Evolutionary conservation across 2,888 invertebrate species (phyloP).

Genomic region (Lasioglossum calceatum): DNA sequence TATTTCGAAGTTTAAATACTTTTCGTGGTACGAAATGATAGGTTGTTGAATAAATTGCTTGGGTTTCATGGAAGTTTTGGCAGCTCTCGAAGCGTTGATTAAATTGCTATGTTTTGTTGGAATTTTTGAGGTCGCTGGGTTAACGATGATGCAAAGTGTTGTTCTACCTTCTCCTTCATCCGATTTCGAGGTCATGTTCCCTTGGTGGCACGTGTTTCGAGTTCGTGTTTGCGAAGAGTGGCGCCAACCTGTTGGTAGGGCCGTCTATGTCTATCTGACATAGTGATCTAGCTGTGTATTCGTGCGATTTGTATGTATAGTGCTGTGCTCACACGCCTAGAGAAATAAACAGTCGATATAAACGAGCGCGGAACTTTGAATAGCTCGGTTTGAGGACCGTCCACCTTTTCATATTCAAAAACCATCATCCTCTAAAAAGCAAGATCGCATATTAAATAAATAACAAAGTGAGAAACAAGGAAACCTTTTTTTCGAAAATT

Average conservation of each 20-base stretch:
- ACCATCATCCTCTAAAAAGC: not conserved
- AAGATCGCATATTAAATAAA: not conserved
- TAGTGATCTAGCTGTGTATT: not conserved
- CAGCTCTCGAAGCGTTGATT: not conserved
- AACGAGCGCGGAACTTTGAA: not conserved
- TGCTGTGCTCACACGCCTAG: not conserved
- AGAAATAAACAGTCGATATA: not conserved
- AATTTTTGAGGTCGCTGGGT: not conserved
- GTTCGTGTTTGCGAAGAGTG: not conserved
- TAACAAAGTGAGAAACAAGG: not conserved
- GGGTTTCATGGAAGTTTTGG: no score
- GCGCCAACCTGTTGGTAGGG: not conserved
- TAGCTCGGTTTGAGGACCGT: not conserved
- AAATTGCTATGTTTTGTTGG: not conserved
- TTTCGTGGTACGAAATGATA: no score
- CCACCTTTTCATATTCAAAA: not conserved
- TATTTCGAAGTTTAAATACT: no score
- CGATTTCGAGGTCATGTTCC: not conserved
- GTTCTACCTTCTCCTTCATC: not conserved
- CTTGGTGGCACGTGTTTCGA: not conserved
- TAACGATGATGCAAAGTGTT: constrained; percentile 6
- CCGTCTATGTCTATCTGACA: not conserved
- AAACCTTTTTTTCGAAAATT: not conserved
- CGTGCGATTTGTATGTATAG: not conserved
- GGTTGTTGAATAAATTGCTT: no score